Percentiles rank a stretch among this genome's conserved stretches.
Conservation (phyloP, 2,113 vertebrate species). For the Oriolus oriolus region DNA sequence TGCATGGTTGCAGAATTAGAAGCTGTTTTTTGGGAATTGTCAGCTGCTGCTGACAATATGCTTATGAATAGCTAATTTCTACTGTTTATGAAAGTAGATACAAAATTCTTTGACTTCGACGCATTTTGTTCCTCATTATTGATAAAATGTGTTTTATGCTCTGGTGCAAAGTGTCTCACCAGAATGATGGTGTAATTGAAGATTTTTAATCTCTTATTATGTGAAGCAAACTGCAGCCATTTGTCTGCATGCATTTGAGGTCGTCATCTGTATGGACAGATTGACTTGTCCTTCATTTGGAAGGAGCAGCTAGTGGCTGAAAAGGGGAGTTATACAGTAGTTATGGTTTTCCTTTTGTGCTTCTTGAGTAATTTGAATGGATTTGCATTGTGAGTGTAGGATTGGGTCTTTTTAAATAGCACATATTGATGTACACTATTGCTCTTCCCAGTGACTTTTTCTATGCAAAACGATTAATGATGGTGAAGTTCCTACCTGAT, state of each 20-base stretch:
- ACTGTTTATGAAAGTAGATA: background rate
- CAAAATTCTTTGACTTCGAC: background rate
- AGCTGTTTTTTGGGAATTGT: background rate
- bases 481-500: background rate
- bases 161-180: background rate
- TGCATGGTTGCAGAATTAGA: background rate
- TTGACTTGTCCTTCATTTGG: background rate
- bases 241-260: background rate
- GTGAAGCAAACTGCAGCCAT: background rate
- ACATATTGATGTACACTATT: background rate
- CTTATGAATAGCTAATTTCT: background rate
- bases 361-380: background rate
- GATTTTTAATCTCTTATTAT: background rate
- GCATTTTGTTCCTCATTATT: background rate
- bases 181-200: background rate
- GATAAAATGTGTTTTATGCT: background rate
- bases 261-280: background rate
- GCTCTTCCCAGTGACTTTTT: background rate
- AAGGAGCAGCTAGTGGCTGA: background rate
- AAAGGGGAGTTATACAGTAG: background rate
- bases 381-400: background rate
- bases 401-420: background rate
- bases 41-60: background rate
- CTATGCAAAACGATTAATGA: background rate
- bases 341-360: background rate